Evolutionary conservation across 2,113 vertebrate species (phyloP), one percentile per base, ranked within the genome.

Genomic region (Dolichotis patagonum): DNA sequence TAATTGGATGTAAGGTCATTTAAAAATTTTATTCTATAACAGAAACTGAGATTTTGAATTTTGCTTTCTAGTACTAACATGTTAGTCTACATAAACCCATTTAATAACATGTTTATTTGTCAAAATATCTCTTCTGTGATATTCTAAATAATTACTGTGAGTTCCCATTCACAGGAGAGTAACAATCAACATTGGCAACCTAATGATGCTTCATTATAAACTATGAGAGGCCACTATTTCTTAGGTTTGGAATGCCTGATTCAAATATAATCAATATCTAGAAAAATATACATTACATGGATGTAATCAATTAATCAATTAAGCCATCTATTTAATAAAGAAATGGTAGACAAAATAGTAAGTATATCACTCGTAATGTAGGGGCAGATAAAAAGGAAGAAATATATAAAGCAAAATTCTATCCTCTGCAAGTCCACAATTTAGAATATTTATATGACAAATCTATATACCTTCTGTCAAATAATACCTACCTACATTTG

Each of bases 11-110:
- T 41, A 88, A 65, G 75, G 1, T 84, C 54, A 95, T 81, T 94
- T 80, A 90, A 92, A 77, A 52, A 49, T 14, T 91, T 54, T 30
- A 96, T 90, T 88, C 17, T 52, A 96, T 92, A 97, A 83, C 1
- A 85, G 63, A 62, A 96, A 92, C 30, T 87, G 94, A 95, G 69
- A 83, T 65, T 88, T 96, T 88, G 81, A 94, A 91, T 26, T 69
- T 90, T 77, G 35, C 11, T 91, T 96, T 8, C 13, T 65, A 85
- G 9, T 46, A 95, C 10, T 54, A 60, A 92, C 0, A 78, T 35
- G 52, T 2, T 58, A 54, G 2, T 86, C 19, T 89, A 32, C 30
- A 82, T 43, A 95, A 95, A 85, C 13, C 30, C 24, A 85, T n/a
- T 88, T 88, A 85, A 83, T 38, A 93, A 84, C 12, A 94, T 52